Evolutionary conservation across 2,888 invertebrate genomes (phyloP).

Genomic region (Apeira syringaria): DNA sequence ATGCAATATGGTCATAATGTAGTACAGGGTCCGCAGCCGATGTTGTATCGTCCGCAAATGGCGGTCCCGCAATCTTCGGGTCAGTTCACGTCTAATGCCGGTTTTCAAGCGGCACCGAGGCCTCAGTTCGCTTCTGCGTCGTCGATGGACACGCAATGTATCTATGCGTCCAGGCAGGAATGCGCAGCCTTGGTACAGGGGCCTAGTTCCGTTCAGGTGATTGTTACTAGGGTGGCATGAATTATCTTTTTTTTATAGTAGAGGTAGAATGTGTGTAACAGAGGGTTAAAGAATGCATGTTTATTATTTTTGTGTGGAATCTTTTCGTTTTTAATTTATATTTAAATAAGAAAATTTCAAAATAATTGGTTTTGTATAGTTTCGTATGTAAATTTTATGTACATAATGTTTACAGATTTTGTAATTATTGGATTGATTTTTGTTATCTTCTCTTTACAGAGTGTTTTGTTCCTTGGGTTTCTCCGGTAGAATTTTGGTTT

Average conservation of each 20-base stretch:
- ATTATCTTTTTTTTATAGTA: slow-evolving; percentile 9
- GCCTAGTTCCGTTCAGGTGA: slow-evolving; percentile 51
- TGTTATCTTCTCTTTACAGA: slow-evolving; percentile 63
- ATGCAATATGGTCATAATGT: slow-evolving; percentile 48
- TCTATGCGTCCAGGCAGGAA: slow-evolving; percentile 57
- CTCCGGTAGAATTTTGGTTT: slow-evolving; percentile 76
- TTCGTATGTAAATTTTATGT: slow-evolving; percentile 6
- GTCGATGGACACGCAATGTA: slow-evolving; percentile 33
- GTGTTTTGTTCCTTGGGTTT: slow-evolving; percentile 73
- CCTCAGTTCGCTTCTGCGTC: slow-evolving; percentile 48
- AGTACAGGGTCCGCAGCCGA: slow-evolving; percentile 55
- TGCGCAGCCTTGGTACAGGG: slow-evolving; percentile 45
- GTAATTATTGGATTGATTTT: slow-evolving; percentile 41
- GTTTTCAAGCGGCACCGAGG: slow-evolving; percentile 33
- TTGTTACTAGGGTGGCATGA: slow-evolving; percentile 24
- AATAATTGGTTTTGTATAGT: background rate
- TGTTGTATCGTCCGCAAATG: slow-evolving; percentile 57
- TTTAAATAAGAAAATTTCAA: background rate
- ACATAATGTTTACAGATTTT: slow-evolving; percentile 25
- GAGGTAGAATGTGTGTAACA: slow-evolving; percentile 30
- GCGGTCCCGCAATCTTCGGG: slow-evolving; percentile 45
- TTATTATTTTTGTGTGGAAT: slow-evolving; percentile 10
- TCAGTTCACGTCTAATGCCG: slow-evolving; percentile 41
- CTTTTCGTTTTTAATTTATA: background rate
- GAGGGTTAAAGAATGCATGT: slow-evolving; percentile 34